Evolutionary conservation across 2,113 vertebrate genomes (phyloP).

Genomic region (Coptodon rendalli): DNA sequence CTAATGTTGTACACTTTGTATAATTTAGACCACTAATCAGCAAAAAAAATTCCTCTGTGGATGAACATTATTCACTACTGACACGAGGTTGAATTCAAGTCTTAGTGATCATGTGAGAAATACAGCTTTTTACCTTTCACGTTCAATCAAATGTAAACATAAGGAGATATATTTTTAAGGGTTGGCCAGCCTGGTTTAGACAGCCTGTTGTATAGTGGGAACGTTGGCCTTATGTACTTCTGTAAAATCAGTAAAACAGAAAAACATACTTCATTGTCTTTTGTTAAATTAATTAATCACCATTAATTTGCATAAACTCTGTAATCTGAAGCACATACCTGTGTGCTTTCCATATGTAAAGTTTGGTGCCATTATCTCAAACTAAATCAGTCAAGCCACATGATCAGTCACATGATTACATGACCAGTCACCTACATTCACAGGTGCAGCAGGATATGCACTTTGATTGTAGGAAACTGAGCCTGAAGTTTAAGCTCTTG

Average conservation of each 20-base stretch:
- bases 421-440: background rate
- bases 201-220: background rate
- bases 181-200: background rate
- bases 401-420: background rate
- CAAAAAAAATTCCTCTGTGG: background rate
- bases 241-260: background rate
- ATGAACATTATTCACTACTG: background rate
- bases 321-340: background rate
- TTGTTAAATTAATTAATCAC: background rate
- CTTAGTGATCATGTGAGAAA: background rate
- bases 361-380: background rate
- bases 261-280: background rate
- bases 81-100: background rate
- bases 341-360: background rate
- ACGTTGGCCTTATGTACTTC: background rate
- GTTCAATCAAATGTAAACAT: background rate
- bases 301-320: background rate
- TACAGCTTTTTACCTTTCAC: fast-evolving
- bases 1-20: background rate
- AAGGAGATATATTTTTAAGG: background rate
- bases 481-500: background rate
- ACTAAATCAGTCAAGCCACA: background rate
- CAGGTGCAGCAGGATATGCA: background rate
- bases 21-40: background rate
- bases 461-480: background rate